Evolutionary conservation across 2,797 vertebrate species (phyloP).

Genomic region (Sus cebifrons): DNA sequence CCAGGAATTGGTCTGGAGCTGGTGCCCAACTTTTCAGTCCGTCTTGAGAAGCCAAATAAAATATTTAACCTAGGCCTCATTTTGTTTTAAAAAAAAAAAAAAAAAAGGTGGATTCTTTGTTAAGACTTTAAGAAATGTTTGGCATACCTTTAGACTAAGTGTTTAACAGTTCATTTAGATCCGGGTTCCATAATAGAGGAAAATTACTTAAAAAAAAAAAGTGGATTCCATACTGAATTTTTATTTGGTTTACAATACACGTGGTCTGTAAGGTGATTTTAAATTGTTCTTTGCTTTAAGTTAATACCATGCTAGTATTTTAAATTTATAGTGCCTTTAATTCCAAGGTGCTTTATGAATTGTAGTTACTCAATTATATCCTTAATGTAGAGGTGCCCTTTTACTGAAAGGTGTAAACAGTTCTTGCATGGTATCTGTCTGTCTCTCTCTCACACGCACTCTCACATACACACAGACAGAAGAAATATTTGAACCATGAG

Average conservation of each 20-base stretch:
- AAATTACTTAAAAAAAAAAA: conserved; percentile 81
- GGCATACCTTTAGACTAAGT: conserved; percentile 91
- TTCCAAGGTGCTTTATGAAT: conserved; percentile 66
- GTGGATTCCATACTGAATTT: conserved; percentile 73
- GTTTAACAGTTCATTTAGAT: conserved; percentile 91
- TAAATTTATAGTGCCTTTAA: conserved; percentile 73
- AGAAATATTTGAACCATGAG: conserved; percentile 62
- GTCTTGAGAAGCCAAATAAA: conserved; percentile 92
- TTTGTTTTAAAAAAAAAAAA: conserved; percentile 87
- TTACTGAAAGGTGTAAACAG: conserved; percentile 61
- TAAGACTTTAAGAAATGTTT: conserved; percentile 91
- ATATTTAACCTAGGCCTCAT: conserved; percentile 92
- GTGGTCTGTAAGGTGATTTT: conserved; percentile 74
- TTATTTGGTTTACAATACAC: conserved; percentile 82
- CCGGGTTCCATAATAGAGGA: conserved; percentile 87
- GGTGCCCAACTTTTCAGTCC: conserved; percentile 90
- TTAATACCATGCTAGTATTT: conserved; percentile 65
- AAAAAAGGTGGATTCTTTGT: conserved; percentile 90
- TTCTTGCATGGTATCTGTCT: conserved; percentile 24
- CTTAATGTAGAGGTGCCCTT: conserved; percentile 43
- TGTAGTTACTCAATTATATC: conserved; percentile 57
- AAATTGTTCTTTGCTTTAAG: conserved; percentile 83
- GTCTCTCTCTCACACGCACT: not conserved
- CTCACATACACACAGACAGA: not conserved
- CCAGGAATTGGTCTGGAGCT: conserved; percentile 91